A percentile compares a stretch with the other conserved stretches of the same genome.
Conservation (phyloP, 2,888 invertebrate species). For the Gandaritis pyraliata region DNA sequence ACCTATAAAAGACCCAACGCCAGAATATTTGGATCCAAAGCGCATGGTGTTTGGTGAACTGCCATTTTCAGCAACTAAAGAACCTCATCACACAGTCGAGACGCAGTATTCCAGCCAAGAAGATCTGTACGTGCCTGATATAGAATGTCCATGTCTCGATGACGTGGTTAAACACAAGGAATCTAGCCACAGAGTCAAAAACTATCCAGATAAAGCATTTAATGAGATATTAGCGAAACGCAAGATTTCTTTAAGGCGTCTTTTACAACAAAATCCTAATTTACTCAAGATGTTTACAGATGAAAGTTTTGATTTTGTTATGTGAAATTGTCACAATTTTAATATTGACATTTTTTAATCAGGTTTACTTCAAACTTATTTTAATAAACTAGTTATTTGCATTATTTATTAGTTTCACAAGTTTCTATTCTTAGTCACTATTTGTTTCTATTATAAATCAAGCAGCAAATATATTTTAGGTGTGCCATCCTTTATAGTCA, state of each 20-base stretch:
- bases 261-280: conserved; percentile 63
- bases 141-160: conserved; percentile 58
- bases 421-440: too few relatives aligned
- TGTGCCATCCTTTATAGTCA: too few relatives aligned
- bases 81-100: conserved; percentile 55
- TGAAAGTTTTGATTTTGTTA: conserved; percentile 64
- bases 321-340: conserved; percentile 37
- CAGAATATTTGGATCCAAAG: conserved; percentile 53
- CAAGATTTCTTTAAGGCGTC: conserved; percentile 55
- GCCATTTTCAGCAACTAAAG: conserved; percentile 64
- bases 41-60: conserved; percentile 54
- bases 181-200: conserved; percentile 31
- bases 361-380: too few relatives aligned
- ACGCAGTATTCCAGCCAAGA: conserved; percentile 75
- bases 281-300: conserved; percentile 71
- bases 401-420: too few relatives aligned
- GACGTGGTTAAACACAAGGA: conserved; percentile 28
- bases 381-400: too few relatives aligned
- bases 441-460: too few relatives aligned
- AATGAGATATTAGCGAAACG: conserved; percentile 54
- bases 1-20: conserved; percentile 36
- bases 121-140: conserved; percentile 47
- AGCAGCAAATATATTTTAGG: too few relatives aligned
- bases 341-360: too few relatives aligned
- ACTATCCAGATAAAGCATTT: conserved; percentile 45